A percentile compares a stretch with the other conserved stretches of the same genome.
phyloP scores from a whole-genome alignment of 2,113 vertebrate species.

The Daubentonia madagascariensis region DNA sequence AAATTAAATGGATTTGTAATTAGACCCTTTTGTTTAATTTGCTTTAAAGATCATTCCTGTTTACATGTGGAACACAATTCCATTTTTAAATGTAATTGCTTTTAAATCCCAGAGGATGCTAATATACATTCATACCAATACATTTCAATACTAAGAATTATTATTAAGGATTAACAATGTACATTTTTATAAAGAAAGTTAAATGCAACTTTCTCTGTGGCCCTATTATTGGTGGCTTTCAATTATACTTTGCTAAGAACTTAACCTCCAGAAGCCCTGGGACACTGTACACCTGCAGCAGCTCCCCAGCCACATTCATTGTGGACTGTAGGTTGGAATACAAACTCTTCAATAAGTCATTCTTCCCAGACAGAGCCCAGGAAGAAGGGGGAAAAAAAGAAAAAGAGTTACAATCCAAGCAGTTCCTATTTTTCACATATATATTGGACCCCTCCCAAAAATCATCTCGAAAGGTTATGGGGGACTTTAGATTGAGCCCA shows the following conservation, averaged over 20 bases:
- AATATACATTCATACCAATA: slow-evolving; percentile 75
- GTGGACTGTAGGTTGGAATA: not conserved
- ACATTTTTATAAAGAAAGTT: slow-evolving; percentile 70
- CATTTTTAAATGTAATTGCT: slow-evolving; percentile 82
- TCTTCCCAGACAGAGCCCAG: not conserved
- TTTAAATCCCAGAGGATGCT: slow-evolving; percentile 80
- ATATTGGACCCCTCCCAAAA: not conserved
- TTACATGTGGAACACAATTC: slow-evolving; percentile 73
- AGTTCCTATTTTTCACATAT: not conserved
- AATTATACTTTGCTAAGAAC: not conserved
- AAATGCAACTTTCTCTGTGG: slow-evolving; percentile 48
- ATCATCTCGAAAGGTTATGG: not conserved
- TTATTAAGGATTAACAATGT: slow-evolving; percentile 73
- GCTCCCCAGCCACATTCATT: not conserved
- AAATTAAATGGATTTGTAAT: slow-evolving; percentile 81
- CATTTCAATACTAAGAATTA: slow-evolving; percentile 75
- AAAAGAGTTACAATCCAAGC: not conserved
- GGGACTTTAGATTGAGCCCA: not conserved
- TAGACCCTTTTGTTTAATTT: slow-evolving; percentile 82
- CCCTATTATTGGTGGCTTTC: not conserved
- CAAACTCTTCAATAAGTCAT: not conserved
- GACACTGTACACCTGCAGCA: not conserved
- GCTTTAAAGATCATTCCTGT: slow-evolving; percentile 81
- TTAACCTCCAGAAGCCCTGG: not conserved
- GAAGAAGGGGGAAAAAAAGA: not conserved